Conservation (phyloP, 2,797 vertebrate species). For the Pelobates cultripes region DNA sequence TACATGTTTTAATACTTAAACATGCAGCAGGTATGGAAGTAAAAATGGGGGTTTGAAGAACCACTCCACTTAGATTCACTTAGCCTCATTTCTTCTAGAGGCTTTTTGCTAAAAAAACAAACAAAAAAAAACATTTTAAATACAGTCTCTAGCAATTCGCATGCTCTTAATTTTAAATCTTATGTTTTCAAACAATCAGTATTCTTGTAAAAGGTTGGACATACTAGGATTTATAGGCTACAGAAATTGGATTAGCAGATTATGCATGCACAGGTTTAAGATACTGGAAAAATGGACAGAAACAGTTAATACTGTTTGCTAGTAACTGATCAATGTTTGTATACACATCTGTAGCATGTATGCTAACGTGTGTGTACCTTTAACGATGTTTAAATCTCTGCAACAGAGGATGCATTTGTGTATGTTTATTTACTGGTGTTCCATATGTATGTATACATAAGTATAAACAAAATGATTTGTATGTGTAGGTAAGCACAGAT, state of each 20-base stretch:
- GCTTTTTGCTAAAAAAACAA: too few species aligned
- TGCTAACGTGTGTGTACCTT: slow-evolving; percentile 46
- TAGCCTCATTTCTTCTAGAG: too few species aligned
- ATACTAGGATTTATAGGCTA: neutral
- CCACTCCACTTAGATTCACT: too few species aligned
- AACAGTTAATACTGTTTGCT: slow-evolving; percentile 26
- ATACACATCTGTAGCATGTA: slow-evolving; percentile 42
- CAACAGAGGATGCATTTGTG: slow-evolving; percentile 23
- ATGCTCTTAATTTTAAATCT: too few species aligned
- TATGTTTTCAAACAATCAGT: too few species aligned
- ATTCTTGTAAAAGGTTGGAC: too few species aligned
- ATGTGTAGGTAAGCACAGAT: slow-evolving; percentile 30
- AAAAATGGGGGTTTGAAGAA: too few species aligned
- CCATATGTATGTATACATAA: slow-evolving; percentile 31
- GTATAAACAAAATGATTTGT: slow-evolving; percentile 27
- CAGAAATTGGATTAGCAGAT: neutral
- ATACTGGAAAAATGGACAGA: neutral
- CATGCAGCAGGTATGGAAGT: too few species aligned
- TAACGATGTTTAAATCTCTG: slow-evolving; percentile 39
- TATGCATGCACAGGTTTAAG: neutral
- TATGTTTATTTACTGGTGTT: slow-evolving; percentile 29
- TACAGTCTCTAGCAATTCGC: too few species aligned
- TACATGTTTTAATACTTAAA: too few species aligned
- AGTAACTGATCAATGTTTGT: slow-evolving; percentile 7
- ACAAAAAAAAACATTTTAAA: too few species aligned